Percentiles rank a stretch among this genome's conserved stretches.
phyloP scores from a whole-genome alignment of 1,140 invertebrate species.

The Microplitis demolitor region DNA sequence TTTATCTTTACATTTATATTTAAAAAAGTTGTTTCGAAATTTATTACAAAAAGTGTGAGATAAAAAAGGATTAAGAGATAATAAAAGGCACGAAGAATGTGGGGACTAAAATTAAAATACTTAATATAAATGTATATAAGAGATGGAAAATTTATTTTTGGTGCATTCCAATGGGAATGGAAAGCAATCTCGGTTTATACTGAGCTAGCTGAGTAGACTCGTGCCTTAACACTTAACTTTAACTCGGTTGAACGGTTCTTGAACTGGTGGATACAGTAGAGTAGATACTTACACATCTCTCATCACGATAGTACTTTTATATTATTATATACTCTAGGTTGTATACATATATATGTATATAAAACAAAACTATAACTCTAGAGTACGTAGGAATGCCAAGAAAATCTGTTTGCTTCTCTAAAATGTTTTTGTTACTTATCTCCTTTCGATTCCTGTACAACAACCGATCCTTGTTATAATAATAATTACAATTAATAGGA shows the following conservation, averaged over 20 bases:
- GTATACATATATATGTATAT: no score
- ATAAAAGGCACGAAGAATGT: neutral
- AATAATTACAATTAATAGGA: no score
- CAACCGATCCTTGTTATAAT: neutral
- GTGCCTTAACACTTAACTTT: neutral
- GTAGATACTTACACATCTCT: conserved; percentile 7
- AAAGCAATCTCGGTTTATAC: conserved; percentile 6
- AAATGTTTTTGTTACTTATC: conserved; percentile 1
- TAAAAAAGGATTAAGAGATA: neutral
- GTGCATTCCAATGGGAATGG: conserved; percentile 43
- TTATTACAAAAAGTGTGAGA: no score
- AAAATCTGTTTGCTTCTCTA: conserved; percentile 1
- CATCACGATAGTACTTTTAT: neutral
- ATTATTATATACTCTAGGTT: no score
- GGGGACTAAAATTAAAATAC: neutral
- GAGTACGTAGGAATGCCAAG: conserved; percentile 5
- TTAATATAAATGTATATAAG: conserved; percentile 17
- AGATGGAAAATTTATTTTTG: conserved; percentile 45
- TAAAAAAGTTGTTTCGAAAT: no score
- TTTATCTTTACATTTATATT: no score
- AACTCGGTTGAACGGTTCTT: conserved; percentile 9
- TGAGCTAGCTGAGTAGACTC: neutral
- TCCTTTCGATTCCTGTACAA: conserved; percentile 1
- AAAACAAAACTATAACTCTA: no score
- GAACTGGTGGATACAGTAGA: conserved; percentile 3